Evolutionary conservation across 2,113 vertebrate species (phyloP).

Genomic region (Symphodus melops): DNA sequence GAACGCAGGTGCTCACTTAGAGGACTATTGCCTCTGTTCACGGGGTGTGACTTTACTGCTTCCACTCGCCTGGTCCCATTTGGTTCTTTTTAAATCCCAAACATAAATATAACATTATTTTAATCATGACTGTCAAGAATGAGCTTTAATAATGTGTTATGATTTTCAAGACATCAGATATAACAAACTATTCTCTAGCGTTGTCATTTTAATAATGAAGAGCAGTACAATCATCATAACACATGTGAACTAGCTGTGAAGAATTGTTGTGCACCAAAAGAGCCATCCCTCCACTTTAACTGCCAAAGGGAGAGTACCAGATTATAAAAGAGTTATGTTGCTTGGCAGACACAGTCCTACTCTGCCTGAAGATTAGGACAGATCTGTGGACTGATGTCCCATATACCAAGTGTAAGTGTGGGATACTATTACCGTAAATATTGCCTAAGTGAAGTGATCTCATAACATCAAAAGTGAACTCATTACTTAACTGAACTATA

Average conservation of each 20-base stretch:
- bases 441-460: constrained; percentile 27
- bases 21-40: no score
- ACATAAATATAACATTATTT: not conserved
- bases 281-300: constrained; percentile 31
- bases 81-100: no score
- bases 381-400: constrained; percentile 41
- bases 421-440: constrained; percentile 12
- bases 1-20: no score
- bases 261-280: constrained; percentile 15
- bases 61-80: no score
- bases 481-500: not conserved
- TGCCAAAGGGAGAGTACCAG: constrained; percentile 29
- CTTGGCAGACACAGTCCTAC: constrained; percentile 10
- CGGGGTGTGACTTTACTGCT: no score
- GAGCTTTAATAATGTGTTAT: not conserved
- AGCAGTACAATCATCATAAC: constrained; percentile 41
- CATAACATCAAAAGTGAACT: constrained; percentile 9
- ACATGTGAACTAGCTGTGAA: constrained; percentile 39
- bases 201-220: constrained; percentile 32
- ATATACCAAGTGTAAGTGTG: constrained; percentile 1
- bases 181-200: not conserved
- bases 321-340: constrained; percentile 57
- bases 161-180: constrained; percentile 13
- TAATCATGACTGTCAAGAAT: not conserved
- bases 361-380: constrained; percentile 40